These are phyloP conservation scores for Hylomyscus alleni DNA, from an alignment of 2,797 vertebrate species.

Conservation along the genomic window DNA sequence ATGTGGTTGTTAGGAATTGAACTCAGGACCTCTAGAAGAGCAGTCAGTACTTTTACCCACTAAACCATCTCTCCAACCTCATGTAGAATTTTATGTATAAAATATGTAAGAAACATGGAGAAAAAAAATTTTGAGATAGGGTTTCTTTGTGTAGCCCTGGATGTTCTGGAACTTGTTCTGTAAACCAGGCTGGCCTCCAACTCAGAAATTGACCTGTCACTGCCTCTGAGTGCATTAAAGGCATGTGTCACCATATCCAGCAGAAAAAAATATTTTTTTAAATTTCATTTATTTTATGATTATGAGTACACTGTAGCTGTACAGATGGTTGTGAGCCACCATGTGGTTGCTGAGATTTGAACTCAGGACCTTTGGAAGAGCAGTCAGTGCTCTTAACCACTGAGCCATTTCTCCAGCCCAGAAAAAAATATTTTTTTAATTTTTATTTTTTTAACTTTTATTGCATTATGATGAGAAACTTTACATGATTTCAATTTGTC, in stretches of 20 bases:
- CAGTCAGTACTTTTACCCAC: neutral
- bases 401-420: too few species aligned
- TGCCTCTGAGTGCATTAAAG: neutral
- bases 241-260: neutral
- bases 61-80: neutral
- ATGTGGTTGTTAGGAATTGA: too few species aligned
- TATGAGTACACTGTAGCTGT: too few species aligned
- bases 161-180: neutral
- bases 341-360: too few species aligned
- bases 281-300: too few species aligned
- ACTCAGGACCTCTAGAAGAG: neutral
- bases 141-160: neutral
- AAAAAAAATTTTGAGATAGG: neutral
- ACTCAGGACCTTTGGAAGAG: too few species aligned
- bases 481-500: too few species aligned
- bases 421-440: too few species aligned
- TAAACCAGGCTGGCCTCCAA: neutral
- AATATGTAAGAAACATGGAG: neutral
- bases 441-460: too few species aligned
- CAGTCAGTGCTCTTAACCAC: too few species aligned
- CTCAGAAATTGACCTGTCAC: neutral
- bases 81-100: neutral
- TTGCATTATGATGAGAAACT: too few species aligned
- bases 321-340: too few species aligned
- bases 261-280: neutral